These are phyloP conservation scores for Goniozus legneri DNA, from an alignment of 1,140 invertebrate species.

Conservation along the genomic window DNA sequence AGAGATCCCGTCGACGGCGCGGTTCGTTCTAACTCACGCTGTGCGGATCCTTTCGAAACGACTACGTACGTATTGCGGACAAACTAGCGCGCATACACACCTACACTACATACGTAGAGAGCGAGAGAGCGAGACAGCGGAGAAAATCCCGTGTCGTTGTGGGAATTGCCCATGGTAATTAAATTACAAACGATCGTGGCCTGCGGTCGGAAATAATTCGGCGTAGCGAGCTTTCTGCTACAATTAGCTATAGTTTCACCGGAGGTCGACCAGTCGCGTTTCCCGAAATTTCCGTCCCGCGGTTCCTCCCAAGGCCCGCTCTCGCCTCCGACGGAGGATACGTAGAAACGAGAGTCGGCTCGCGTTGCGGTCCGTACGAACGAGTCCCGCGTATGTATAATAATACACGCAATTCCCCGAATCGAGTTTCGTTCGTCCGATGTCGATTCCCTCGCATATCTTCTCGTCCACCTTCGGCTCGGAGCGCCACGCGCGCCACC, in stretches of 20 bases:
- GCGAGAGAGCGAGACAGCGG: too few species aligned
- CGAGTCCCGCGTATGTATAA: slow-evolving; percentile 27
- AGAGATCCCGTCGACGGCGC: neutral
- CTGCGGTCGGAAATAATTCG: slow-evolving; percentile 51
- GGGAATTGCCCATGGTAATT: slow-evolving; percentile 43
- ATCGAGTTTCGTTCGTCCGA: slow-evolving; percentile 37
- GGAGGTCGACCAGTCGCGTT: slow-evolving; percentile 27
- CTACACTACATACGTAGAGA: too few species aligned
- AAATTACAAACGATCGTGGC: slow-evolving; percentile 43
- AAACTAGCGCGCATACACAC: too few species aligned
- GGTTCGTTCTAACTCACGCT: too few species aligned
- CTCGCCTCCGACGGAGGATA: slow-evolving; percentile 5
- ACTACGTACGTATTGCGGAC: too few species aligned
- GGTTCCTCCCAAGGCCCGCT: neutral
- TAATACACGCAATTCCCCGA: slow-evolving; percentile 47
- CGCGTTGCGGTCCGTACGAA: slow-evolving; percentile 23
- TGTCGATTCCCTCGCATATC: slow-evolving; percentile 10
- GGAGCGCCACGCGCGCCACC: slow-evolving; percentile 6
- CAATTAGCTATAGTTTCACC: slow-evolving; percentile 38
- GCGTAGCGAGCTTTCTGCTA: slow-evolving; percentile 39
- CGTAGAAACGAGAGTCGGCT: slow-evolving; percentile 9
- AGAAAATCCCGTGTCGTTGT: slow-evolving; percentile 7
- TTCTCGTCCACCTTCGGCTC: slow-evolving; percentile 1
- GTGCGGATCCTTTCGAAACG: too few species aligned
- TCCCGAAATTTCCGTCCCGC: slow-evolving; percentile 22